Conservation (phyloP, 2,113 vertebrate genomes). For the Amphiprion percula region DNA sequence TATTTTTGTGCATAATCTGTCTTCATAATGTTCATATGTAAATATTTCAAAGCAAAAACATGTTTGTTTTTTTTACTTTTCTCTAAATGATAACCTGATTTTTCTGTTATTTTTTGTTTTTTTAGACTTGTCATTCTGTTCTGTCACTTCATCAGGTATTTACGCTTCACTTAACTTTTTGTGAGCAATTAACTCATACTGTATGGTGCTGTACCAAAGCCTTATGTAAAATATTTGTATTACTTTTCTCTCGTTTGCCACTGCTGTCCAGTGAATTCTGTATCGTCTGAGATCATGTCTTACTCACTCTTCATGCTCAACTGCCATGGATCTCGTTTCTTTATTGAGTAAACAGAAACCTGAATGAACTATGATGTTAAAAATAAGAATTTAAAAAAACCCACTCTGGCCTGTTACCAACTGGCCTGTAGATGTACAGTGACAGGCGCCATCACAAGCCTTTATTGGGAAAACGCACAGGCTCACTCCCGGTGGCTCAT, state of each 20-base stretch:
- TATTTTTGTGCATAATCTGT: slow-evolving; percentile 70
- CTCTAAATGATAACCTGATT: slow-evolving; percentile 70
- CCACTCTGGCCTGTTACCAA: slow-evolving; percentile 62
- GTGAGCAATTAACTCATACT: slow-evolving; percentile 84
- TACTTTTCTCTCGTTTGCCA: slow-evolving; percentile 81
- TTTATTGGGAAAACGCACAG: slow-evolving; percentile 70
- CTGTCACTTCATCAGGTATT: slow-evolving; percentile 80
- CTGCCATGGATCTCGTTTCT: slow-evolving; percentile 77
- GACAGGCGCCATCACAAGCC: slow-evolving; percentile 67
- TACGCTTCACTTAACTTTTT: slow-evolving; percentile 79
- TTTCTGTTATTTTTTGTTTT: slow-evolving; percentile 42
- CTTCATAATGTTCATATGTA: slow-evolving; percentile 80
- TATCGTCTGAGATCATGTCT: slow-evolving; percentile 77
- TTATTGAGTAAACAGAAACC: slow-evolving; percentile 70
- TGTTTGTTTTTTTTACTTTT: slow-evolving; percentile 50
- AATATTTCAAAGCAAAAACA: slow-evolving; percentile 73
- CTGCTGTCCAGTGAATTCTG: slow-evolving; percentile 81
- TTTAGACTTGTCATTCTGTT: slow-evolving; percentile 70
- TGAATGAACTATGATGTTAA: slow-evolving; percentile 60
- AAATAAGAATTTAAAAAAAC: slow-evolving; percentile 23
- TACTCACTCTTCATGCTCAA: slow-evolving; percentile 78
- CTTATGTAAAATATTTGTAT: slow-evolving; percentile 87
- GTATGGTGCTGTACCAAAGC: slow-evolving; percentile 89
- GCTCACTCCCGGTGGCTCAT: slow-evolving; percentile 68
- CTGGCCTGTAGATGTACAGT: slow-evolving; percentile 57